These are phyloP conservation scores for Cercopithecus neglectus DNA, from an alignment of 2,797 vertebrate genomes.

Conservation along the genomic window DNA sequence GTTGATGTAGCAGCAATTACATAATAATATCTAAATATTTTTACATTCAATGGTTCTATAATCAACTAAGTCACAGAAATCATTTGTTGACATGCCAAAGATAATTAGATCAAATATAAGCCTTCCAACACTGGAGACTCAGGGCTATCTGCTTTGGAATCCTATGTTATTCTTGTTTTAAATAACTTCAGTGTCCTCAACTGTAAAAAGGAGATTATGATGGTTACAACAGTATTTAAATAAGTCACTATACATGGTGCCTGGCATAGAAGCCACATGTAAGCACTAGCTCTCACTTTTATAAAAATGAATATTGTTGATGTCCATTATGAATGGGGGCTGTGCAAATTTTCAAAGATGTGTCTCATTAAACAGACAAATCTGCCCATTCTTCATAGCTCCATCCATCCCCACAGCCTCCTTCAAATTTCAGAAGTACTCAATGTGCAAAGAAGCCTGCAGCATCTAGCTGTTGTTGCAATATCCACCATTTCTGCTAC, in stretches of 20 bases:
- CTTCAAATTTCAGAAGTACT: neutral
- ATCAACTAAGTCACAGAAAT: neutral
- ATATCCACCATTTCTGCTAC: neutral
- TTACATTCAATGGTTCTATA: neutral
- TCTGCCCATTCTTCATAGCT: neutral
- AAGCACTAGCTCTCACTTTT: neutral
- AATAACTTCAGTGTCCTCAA: neutral
- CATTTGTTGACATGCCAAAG: neutral
- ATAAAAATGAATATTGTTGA: neutral
- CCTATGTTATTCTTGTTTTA: neutral
- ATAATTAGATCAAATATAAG: slow-evolving; percentile 13
- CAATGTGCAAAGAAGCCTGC: neutral
- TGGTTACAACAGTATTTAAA: neutral
- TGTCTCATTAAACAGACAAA: neutral
- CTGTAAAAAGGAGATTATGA: neutral
- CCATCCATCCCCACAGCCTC: neutral
- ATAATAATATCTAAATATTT: slow-evolving; percentile 16
- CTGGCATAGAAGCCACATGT: neutral
- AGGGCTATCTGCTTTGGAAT: neutral
- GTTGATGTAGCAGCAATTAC: slow-evolving; percentile 1
- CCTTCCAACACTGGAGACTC: neutral
- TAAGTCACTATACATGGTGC: neutral
- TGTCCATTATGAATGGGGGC: neutral
- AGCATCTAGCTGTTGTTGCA: neutral
- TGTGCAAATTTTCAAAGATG: neutral